phyloP scores from a whole-genome alignment of 2,113 vertebrate species.

The Crotalus viridis region DNA sequence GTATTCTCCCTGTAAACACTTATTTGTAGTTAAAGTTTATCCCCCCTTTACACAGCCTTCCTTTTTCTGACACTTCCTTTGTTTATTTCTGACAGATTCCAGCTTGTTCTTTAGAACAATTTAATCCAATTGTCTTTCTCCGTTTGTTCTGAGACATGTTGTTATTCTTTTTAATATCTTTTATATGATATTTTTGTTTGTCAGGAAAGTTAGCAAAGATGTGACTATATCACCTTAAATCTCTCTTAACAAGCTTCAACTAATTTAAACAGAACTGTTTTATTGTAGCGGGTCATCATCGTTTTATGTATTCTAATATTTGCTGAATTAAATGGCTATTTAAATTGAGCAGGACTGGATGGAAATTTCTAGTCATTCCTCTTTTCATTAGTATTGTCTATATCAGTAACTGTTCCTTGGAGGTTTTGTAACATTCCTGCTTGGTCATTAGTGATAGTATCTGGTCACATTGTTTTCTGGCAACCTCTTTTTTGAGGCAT shows the following conservation, averaged over 20 bases:
- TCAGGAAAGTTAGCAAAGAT: not conserved
- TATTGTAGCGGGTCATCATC: not conserved
- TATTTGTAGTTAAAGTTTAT: not conserved
- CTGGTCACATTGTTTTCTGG: not conserved
- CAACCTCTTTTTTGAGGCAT: not conserved
- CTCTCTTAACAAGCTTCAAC: not conserved
- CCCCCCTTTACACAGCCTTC: not conserved
- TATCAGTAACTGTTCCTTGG: not conserved
- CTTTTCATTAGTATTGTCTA: not conserved
- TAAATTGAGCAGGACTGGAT: not conserved
- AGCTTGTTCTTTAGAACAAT: not conserved
- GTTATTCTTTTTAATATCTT: not conserved
- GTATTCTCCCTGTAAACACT: not conserved
- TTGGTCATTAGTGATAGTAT: not conserved
- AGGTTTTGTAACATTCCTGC: not conserved
- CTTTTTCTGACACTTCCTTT: not conserved
- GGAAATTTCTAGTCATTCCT: not conserved
- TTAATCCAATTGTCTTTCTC: not conserved
- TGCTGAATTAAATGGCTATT: not conserved
- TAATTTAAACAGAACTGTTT: not conserved
- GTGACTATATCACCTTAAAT: not conserved
- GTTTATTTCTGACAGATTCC: not conserved
- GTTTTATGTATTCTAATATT: not conserved
- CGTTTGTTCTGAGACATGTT: not conserved
- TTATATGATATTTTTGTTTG: not conserved